Conservation (phyloP, 2,888 invertebrate genomes). For the Orgyia antiqua region DNA sequence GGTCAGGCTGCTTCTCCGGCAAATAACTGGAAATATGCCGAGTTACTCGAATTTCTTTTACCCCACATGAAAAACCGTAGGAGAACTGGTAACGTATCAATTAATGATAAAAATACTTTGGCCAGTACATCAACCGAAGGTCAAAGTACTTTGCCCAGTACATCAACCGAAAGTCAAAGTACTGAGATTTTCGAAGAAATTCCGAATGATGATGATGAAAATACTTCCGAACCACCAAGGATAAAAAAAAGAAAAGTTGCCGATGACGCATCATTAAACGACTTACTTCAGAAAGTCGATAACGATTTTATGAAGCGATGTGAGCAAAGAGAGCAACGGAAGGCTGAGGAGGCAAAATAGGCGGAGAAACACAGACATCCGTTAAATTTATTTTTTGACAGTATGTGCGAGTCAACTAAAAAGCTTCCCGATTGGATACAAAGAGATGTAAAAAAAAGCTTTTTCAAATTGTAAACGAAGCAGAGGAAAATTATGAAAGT, state of each 20-base stretch:
- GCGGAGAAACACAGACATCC: slow-evolving; percentile 18
- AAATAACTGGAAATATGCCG: slow-evolving; percentile 20
- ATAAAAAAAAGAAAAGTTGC: slow-evolving; percentile 22
- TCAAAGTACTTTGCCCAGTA: slow-evolving; percentile 6
- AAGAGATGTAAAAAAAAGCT: slow-evolving; percentile 16
- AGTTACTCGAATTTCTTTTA: slow-evolving; percentile 17
- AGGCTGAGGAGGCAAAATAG: slow-evolving; percentile 16
- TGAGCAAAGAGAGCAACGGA: slow-evolving; percentile 18
- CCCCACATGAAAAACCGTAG: slow-evolving; percentile 17
- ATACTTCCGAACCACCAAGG: slow-evolving; percentile 20
- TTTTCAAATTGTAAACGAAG: slow-evolving; percentile 16
- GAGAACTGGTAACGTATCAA: slow-evolving; percentile 9
- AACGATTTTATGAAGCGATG: slow-evolving; percentile 16
- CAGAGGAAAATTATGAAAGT: slow-evolving; percentile 15
- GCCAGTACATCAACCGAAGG: neutral
- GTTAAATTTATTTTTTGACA: slow-evolving; percentile 14
- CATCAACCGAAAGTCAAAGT: slow-evolving; percentile 16
- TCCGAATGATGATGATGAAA: slow-evolving; percentile 14
- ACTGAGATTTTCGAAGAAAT: slow-evolving; percentile 15
- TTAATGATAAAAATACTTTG: slow-evolving; percentile 8
- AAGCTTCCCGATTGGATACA: slow-evolving; percentile 18
- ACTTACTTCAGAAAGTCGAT: slow-evolving; percentile 19
- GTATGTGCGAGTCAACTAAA: slow-evolving; percentile 19
- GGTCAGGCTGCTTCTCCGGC: slow-evolving; percentile 14
- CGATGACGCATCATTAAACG: slow-evolving; percentile 22